Percentiles rank a stretch among this genome's conserved stretches.
Conservation (phyloP, 2,888 invertebrate species). For the Agrochola litura region DNA sequence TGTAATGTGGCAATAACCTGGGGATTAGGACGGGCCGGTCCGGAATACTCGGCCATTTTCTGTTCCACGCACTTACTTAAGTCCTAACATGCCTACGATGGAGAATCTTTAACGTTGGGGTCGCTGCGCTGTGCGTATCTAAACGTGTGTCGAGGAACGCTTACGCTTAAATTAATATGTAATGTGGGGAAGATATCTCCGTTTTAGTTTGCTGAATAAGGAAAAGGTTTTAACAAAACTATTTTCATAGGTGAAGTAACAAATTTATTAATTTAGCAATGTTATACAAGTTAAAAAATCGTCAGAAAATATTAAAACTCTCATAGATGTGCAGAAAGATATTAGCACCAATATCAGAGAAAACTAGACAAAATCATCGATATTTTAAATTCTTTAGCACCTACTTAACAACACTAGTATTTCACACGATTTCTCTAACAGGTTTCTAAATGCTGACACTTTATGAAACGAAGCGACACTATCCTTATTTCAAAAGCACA, state of each 20-base stretch:
- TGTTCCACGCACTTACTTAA: slow-evolving; percentile 73
- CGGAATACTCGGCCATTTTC: slow-evolving; percentile 77
- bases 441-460: slow-evolving; percentile 58
- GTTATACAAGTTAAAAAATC: not conserved
- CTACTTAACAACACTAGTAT: slow-evolving; percentile 28
- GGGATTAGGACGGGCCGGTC: slow-evolving; percentile 78
- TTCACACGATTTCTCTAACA: slow-evolving; percentile 64
- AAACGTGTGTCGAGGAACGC: slow-evolving; percentile 61
- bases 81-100: slow-evolving; percentile 75
- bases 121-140: slow-evolving; percentile 57
- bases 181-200: slow-evolving; percentile 49
- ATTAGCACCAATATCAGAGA: slow-evolving; percentile 23
- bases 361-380: slow-evolving; percentile 43
- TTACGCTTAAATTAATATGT: slow-evolving; percentile 64
- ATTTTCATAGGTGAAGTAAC: not conserved
- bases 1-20: slow-evolving; percentile 87
- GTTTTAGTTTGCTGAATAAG: slow-evolving; percentile 38
- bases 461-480: slow-evolving; percentile 38
- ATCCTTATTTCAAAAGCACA: slow-evolving; percentile 43
- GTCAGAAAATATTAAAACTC: slow-evolving; percentile 4
- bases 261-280: not conserved
- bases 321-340: slow-evolving; percentile 5
- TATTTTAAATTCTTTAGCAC: slow-evolving; percentile 47
- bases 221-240: slow-evolving; percentile 15
- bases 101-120: slow-evolving; percentile 72